Base-by-base conservation (phyloP, 2,113 vertebrate species). In the Pachyramphus minor region DNA sequence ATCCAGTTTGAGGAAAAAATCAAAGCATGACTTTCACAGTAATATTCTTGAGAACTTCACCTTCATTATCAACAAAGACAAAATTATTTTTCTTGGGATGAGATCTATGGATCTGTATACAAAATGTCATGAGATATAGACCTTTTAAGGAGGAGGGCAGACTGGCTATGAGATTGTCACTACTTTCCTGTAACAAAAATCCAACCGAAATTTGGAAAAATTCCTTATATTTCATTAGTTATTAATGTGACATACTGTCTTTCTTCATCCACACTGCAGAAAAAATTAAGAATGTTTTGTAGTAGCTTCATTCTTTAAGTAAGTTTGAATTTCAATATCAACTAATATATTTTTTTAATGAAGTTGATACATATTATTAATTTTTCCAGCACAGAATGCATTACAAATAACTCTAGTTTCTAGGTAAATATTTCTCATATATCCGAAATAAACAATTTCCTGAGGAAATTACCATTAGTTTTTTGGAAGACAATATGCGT, bases 401-500 rank as follows among this genome's bases (percentile, higher is more conserved):
- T 80, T 88, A 50, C 11, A 74, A 83, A 80, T 50, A 90, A 44
- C 25, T 78, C 16, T 20, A 73, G 14, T 90, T 21, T 94, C 59
- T 68, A 42, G 33, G 47, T 11, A 94, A 87, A 62, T 83, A 90
- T 77, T 86, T 71, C 74, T 64, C 68, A 77, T 23, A 37, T 31
- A 62, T 86, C n/a, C 73, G 50, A 83, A 92, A 71, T 14, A 49
- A 31, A 31, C 20, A 67, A 7, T 30, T 78, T 93, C 47, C 53
- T 84, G 44, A 94, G 87, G 83, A 96, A 93, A 90, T 75, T 62
- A 76, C 28, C 19, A 24, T 84, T 89, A 72, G 79, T 90, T 94
- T 92, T 84, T 86, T 86, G 10, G 47, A 76, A 86, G 62, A 53
- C 6, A 15, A 30, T 87, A 76, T 25, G 16, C 64, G 47, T 42